phyloP scores from a whole-genome alignment of 2,797 vertebrate genomes.

The Tapera naevia region DNA sequence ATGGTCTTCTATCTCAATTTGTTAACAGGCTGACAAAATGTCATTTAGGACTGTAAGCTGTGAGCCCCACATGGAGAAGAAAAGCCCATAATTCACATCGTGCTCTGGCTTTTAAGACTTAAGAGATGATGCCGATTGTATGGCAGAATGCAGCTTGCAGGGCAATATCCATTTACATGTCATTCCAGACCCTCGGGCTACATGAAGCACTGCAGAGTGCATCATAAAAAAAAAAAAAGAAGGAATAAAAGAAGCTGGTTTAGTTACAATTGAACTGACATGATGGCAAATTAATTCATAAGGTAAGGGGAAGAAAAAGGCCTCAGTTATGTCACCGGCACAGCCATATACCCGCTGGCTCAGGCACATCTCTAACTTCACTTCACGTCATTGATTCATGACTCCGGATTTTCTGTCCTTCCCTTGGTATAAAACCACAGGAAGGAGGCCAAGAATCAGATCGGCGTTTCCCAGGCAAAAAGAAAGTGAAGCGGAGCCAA shows the following conservation, averaged over 20 bases:
- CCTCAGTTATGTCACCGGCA: neutral
- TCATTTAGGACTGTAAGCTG: conserved; percentile 56
- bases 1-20: conserved; percentile 58
- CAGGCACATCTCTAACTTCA: neutral
- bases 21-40: conserved; percentile 63
- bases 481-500: neutral
- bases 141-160: conserved; percentile 39
- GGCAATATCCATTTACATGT: conserved; percentile 52
- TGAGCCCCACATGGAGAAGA: conserved; percentile 43
- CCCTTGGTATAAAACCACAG: neutral
- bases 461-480: neutral
- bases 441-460: neutral
- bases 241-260: neutral
- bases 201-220: neutral
- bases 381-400: neutral
- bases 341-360: accelerated
- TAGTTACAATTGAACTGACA: conserved; percentile 47
- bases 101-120: conserved; percentile 56
- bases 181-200: conserved; percentile 16
- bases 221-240: neutral
- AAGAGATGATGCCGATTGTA: conserved; percentile 26
- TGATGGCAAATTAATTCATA: conserved; percentile 40
- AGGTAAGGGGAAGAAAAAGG: conserved; percentile 23
- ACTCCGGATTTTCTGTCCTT: neutral
- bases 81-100: conserved; percentile 58